These are phyloP conservation scores for Aleadryas rufinucha DNA, from an alignment of 2,113 vertebrate genomes.

Conservation along the genomic window DNA sequence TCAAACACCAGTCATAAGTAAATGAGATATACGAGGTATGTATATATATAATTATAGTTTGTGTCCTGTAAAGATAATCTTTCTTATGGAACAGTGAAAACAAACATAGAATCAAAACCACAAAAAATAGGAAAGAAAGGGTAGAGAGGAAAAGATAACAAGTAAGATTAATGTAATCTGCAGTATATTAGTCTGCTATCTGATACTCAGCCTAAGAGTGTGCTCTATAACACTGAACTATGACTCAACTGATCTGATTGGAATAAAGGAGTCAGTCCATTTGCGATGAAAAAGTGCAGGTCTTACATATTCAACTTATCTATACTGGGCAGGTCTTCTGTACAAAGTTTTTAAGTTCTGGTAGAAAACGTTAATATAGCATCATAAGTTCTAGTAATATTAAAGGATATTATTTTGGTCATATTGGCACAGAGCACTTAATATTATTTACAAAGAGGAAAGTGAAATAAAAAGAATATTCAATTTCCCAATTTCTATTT, in stretches of 20 bases:
- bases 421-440: background rate
- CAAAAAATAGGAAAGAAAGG: background rate
- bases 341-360: background rate
- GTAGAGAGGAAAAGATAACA: conserved; percentile 22
- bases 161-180: conserved; percentile 18
- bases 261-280: background rate
- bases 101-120: background rate
- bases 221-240: background rate
- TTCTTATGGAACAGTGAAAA: conserved; percentile 25
- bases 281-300: background rate
- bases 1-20: conserved; percentile 15
- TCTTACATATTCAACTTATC: background rate
- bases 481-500: background rate
- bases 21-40: background rate
- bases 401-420: background rate
- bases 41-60: background rate
- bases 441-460: background rate
- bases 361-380: background rate
- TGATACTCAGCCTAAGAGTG: background rate
- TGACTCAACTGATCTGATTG: background rate
- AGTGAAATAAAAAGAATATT: background rate
- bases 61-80: conserved; percentile 13
- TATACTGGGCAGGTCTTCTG: background rate
- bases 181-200: conserved; percentile 3
- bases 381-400: background rate